Evolutionary conservation across 2,888 invertebrate genomes (phyloP), one percentile per base, ranked within the genome.

Genomic region (Dilophus febrilis): DNA sequence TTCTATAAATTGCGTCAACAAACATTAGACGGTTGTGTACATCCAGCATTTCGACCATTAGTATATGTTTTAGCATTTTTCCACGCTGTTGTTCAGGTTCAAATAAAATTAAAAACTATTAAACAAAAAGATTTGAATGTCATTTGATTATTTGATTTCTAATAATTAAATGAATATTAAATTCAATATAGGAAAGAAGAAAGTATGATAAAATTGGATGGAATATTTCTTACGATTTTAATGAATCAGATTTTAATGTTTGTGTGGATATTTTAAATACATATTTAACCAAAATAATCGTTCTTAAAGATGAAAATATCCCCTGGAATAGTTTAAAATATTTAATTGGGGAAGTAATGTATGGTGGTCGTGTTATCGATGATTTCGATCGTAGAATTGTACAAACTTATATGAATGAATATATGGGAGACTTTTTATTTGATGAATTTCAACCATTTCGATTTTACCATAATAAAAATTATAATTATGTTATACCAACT

Each of bases 201-300:
- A 90, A 88, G 56, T 92, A 91, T 58, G 88, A 84, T 53, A 91
- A 91, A 64, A 80, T 91, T 41, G 92, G 92, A 1, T 92, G 91
- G 90, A 92, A 92, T 57, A 85, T 91, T 46, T 70, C 74, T 39
- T 92, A 92, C 59, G 91, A 92, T 62, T 92, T 92, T 64, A 88
- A 86, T 59, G 84, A 91, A 60, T 83, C 87, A 0, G 92, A 92
- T 61, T 91, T 91, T 59, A 74, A 77, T 44, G 88, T 91, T 27
- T 88, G 88, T 63, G 73, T 82, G 51, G 77, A 78, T 57, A 88
- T 92, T 45, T 64, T 92, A 44, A 75, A 79, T 47, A 86, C 82
- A 3, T 92, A 91, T 61, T 65, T 92, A 40, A 78, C 73, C 14
- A 82, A 87, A 48, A 64, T 68, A 1, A 61, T 64, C 8, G 60